A percentile compares a stretch with the other conserved stretches of the same genome.
Conservation (phyloP, 1,140 invertebrate genomes). For the Euschistus heros region DNA sequence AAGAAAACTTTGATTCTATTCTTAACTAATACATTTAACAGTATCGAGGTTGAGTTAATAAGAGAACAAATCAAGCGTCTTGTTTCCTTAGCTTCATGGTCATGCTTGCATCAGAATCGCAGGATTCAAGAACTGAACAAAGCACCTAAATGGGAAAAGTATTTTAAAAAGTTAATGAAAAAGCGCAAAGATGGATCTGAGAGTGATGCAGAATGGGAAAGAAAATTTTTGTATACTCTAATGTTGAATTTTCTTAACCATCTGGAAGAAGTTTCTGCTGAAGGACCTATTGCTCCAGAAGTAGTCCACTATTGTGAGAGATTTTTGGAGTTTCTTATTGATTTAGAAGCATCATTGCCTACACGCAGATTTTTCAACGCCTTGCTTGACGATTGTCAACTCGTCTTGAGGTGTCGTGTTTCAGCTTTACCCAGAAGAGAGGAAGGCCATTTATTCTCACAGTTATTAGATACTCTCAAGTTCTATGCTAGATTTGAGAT, state of each 20-base stretch:
- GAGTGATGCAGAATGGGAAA: slow-evolving; percentile 71
- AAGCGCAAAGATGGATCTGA: slow-evolving; percentile 62
- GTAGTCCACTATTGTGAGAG: slow-evolving; percentile 79
- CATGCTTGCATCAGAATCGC: slow-evolving; percentile 70
- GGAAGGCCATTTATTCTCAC: slow-evolving; percentile 85
- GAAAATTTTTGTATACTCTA: slow-evolving; percentile 74
- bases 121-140: slow-evolving; percentile 75
- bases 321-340: slow-evolving; percentile 92
- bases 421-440: slow-evolving; percentile 59
- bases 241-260: slow-evolving; percentile 85
- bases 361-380: slow-evolving; percentile 95
- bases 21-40: slow-evolving; percentile 93
- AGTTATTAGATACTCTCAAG: slow-evolving; percentile 90
- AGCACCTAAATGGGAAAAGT: slow-evolving; percentile 83
- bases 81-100: slow-evolving; percentile 90
- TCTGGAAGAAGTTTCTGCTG: slow-evolving; percentile 57
- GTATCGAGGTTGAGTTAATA: slow-evolving; percentile 89
- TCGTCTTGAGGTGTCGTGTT: slow-evolving; percentile 81
- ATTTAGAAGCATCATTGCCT: slow-evolving; percentile 87
- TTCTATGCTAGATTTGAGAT: slow-evolving; percentile 98
- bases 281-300: slow-evolving; percentile 5
- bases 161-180: slow-evolving; percentile 82
- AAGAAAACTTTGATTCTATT: slow-evolving; percentile 82
- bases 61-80: slow-evolving; percentile 83
- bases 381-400: slow-evolving; percentile 86